Evolutionary conservation across 2,113 vertebrate species (phyloP), one percentile per base, ranked within the genome.

Genomic region (Tragulus kanchil): DNA sequence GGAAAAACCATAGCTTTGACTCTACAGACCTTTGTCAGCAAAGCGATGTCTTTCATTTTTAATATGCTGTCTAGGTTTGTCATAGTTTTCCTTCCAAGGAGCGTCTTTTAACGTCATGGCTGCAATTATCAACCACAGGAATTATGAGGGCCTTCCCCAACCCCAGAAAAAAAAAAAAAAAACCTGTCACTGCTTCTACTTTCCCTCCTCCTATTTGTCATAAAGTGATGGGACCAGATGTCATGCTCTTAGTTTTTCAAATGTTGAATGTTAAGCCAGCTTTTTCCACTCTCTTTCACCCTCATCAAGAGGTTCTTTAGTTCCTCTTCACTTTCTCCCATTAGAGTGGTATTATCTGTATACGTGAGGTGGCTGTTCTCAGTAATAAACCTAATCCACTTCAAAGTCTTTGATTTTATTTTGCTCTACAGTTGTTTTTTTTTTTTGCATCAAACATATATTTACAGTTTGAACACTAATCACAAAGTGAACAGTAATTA

Each of bases 351-450:
- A 71, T 71, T 36, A 71, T 25, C 69, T 45, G 69, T 42, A 45
- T 73, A 73, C 45, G 36, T 73, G 21, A 73, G 5, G 36, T 45
- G 42, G 69, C 13, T 73, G 42, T 59, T 84, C n/a, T 90, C n/a
- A 86, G 12, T 82, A 81, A 93, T 56, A 48, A 31, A 78, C 17
- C 62, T 45, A 45, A 5, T 28, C 16, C 17, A 42, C 78, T 93
- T 93, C 52, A 90, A 73, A 64, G 56, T 92, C 84, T 19, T 78
- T n/a, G n/a, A n/a, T n/a, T 91, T 85, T 62, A 42, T 85, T 94
- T 17, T 84, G 52, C 25, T 73, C 48, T 48, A 79, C 64, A 73
- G 10, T 67, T 85, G 36, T 78, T 89, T 71, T 86, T 67, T 78
- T 42, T 71, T 71, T 45, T 42, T 6, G 23, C 9, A 62, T 73